Evolutionary conservation across 2,113 vertebrate species (phyloP).

Genomic region (Thunnus maccoyii): DNA sequence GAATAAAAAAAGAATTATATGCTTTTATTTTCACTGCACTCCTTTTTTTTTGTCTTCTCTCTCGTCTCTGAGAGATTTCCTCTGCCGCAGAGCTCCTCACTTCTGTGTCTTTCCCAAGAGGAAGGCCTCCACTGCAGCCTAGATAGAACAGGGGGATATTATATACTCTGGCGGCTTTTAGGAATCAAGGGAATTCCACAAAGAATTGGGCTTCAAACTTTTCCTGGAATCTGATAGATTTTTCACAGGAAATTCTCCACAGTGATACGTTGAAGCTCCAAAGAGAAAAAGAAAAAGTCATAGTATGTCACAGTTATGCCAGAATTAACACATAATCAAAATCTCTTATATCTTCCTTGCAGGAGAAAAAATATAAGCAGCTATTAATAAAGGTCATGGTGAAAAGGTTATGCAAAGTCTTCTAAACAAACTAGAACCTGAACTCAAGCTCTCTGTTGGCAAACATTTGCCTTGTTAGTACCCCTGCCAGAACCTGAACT

Average conservation of each 20-base stretch:
- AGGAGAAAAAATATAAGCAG: conserved; percentile 11
- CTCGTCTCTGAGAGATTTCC: conserved; percentile 27
- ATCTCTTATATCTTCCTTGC: neutral
- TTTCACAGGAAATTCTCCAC: conserved; percentile 25
- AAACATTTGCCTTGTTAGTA: conserved; percentile 1
- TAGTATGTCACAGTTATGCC: neutral
- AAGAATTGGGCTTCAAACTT: conserved; percentile 23
- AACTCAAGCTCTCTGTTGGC: neutral
- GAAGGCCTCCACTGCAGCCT: conserved; percentile 13
- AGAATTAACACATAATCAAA: neutral
- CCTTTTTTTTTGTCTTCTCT: conserved; percentile 23
- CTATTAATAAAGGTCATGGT: neutral
- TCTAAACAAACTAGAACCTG: neutral
- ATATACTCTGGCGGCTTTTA: conserved; percentile 16
- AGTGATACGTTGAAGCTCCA: conserved; percentile 31
- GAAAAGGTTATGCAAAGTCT: neutral
- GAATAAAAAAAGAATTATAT: conserved; percentile 17
- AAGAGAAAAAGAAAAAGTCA: conserved; percentile 10
- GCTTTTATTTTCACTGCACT: conserved; percentile 18
- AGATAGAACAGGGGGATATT: conserved; percentile 19
- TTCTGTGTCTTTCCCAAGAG: conserved; percentile 42
- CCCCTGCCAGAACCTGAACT: conserved; percentile 17
- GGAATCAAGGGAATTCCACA: conserved; percentile 39
- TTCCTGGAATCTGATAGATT: conserved; percentile 31
- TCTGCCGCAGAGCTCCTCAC: conserved; percentile 30